Evolutionary conservation across 1,140 invertebrate species (phyloP).

Genomic region (Eciton burchellii): DNA sequence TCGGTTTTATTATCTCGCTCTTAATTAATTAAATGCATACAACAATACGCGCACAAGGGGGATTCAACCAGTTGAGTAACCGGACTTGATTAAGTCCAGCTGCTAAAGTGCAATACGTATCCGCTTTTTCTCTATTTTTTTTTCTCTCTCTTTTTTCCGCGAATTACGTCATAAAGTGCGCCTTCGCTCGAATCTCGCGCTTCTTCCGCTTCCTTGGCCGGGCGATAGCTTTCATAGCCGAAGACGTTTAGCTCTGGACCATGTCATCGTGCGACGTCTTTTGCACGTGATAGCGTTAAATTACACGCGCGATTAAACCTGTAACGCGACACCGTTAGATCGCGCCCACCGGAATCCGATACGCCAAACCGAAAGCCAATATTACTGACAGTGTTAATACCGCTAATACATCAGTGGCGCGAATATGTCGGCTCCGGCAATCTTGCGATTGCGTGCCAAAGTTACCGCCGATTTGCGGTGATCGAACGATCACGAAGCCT

Average conservation of each 20-base stretch:
- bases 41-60: neutral
- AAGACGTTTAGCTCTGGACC: slow-evolving; percentile 12
- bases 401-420: slow-evolving; percentile 37
- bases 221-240: neutral
- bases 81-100: slow-evolving; percentile 2
- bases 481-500: neutral
- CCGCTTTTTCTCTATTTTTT: too few species aligned
- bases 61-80: slow-evolving; percentile 14
- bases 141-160: neutral
- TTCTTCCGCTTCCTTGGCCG: too few species aligned
- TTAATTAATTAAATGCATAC: slow-evolving; percentile 12
- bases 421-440: slow-evolving; percentile 37
- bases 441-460: slow-evolving; percentile 5
- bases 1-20: slow-evolving; percentile 5
- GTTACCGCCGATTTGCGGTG: neutral
- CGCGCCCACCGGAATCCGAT: slow-evolving; percentile 45
- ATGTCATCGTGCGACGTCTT: slow-evolving; percentile 10
- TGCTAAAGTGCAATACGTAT: neutral
- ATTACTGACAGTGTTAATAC: slow-evolving; percentile 38
- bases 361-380: slow-evolving; percentile 43
- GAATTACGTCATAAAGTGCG: neutral
- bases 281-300: neutral
- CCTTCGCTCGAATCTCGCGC: neutral
- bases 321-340: slow-evolving; percentile 47
- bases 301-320: slow-evolving; percentile 36